Evolutionary conservation across 2,113 vertebrate genomes (phyloP), one percentile per base, ranked within the genome.

Genomic region (Vidua macroura): DNA sequence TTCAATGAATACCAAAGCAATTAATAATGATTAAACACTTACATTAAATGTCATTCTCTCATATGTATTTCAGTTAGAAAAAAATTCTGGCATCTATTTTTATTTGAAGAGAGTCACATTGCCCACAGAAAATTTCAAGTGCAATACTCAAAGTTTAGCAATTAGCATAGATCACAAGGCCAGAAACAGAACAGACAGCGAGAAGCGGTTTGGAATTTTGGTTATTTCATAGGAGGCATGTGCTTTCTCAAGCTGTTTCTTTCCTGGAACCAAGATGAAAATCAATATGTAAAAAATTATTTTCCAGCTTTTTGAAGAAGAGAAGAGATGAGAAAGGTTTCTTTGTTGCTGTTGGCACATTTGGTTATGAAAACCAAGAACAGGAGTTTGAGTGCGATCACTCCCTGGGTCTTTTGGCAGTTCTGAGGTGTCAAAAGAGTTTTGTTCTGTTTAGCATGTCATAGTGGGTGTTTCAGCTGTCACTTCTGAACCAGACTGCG

Each of bases 1-100:
- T 95, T 90, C 92, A 77, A 69, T 94, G 88, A 97, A 96, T 97
- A 95, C 93, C 95, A 96, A 97, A 95, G 96, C 88, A 97, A 96
- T 97, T 97, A 97, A 97, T 96, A 97, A 96, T 80, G 76, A 96
- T 97, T 97, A 97, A 96, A 97, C 90, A 93, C 93, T 96, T 95
- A 84, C 27, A 92, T 96, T 97, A 97, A 97, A 97, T 97, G 96
- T 97, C 96, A 97, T 94, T 94, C 80, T 94, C 92, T 87, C 15
- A 0, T 66, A 70, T 62, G 79, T 92, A 92, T 93, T 95, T 95
- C 86, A 96, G 87, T 67, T 93, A 81, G 83, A 92, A 96, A 90
- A 93, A 96, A 96, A 80, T 41, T 94, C 95, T 92, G 95, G 94
- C 91, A 84, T 94, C 92, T 95, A 91, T 96, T 96, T 97, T 95